A percentile compares a stretch with the other conserved stretches of the same genome.
Evolutionary conservation across 2,888 invertebrate species (phyloP).

Genomic region (Druceiella hillmani): DNA sequence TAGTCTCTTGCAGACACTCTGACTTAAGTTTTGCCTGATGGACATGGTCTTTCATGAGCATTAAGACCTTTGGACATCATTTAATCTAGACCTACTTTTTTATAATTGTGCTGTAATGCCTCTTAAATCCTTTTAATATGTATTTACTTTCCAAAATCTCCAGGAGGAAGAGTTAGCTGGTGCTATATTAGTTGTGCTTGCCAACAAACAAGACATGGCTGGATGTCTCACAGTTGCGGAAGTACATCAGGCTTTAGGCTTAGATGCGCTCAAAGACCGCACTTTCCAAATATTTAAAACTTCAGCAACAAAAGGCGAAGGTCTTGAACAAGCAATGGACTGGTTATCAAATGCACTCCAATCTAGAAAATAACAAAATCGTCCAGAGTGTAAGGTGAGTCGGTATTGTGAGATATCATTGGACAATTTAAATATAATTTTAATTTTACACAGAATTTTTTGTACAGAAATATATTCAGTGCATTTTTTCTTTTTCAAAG

Average conservation of each 20-base stretch:
- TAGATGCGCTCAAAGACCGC: constrained; percentile 91
- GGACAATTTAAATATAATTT: no score
- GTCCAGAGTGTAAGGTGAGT: no score
- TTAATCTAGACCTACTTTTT: constrained; percentile 7
- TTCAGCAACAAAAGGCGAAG: constrained; percentile 96
- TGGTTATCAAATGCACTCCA: constrained; percentile 93
- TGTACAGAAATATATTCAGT: no score
- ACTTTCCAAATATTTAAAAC: constrained; percentile 99
- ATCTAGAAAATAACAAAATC: constrained; percentile 71
- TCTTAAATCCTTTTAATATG: constrained; percentile 5
- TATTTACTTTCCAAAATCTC: constrained; percentile 24
- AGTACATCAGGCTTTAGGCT: constrained; percentile 91
- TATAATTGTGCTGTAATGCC: constrained; percentile 9
- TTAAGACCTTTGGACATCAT: constrained; percentile 6
- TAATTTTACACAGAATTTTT: no score
- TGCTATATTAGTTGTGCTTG: constrained; percentile 92
- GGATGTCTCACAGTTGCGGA: constrained; percentile 96
- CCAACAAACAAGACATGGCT: constrained; percentile 99
- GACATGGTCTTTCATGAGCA: no score
- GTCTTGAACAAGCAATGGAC: constrained; percentile 98
- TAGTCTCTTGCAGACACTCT: no score
- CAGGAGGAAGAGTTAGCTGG: constrained; percentile 97
- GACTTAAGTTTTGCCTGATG: no score
- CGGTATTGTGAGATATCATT: no score
- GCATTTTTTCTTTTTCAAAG: no score